Percentiles rank a stretch among this genome's conserved stretches.
Conservation (phyloP, 2,113 vertebrate genomes). For the Diphyllodes magnificus region DNA sequence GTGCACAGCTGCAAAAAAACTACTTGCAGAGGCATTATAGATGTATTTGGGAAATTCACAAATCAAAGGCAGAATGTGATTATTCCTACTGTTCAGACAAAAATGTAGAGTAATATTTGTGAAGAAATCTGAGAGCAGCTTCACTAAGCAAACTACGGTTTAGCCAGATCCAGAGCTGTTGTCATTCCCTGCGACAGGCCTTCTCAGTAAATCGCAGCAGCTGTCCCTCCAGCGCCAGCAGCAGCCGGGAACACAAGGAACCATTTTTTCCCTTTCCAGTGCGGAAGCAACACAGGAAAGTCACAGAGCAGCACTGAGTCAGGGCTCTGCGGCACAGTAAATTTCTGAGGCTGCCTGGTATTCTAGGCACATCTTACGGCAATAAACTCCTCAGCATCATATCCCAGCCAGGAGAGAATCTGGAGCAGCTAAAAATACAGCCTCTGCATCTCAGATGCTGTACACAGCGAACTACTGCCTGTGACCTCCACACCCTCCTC, state of each 20-base stretch:
- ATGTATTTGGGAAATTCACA: neutral
- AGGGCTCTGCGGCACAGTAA: conserved; percentile 58
- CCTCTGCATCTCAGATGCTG: conserved; percentile 29
- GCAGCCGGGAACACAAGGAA: neutral
- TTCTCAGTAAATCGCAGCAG: conserved; percentile 36
- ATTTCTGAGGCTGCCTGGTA: conserved; percentile 63
- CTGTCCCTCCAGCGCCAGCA: conserved; percentile 5
- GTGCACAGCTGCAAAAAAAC: neutral
- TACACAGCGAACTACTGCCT: conserved; percentile 1
- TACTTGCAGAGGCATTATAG: neutral
- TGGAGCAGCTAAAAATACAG: conserved; percentile 72
- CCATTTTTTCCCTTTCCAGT: conserved; percentile 27
- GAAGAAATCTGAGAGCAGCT: neutral
- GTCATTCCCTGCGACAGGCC: neutral
- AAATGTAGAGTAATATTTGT: neutral
- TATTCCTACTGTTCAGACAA: neutral
- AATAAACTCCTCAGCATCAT: conserved; percentile 64
- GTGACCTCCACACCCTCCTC: neutral
- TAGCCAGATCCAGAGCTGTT: neutral
- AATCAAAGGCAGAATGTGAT: neutral
- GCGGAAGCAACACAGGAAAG: neutral
- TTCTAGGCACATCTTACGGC: conserved; percentile 62
- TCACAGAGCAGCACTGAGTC: conserved; percentile 48
- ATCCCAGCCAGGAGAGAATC: conserved; percentile 49
- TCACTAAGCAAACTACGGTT: neutral